Conservation (phyloP, 2,113 vertebrate species). For the Stictonetta naevosa region DNA sequence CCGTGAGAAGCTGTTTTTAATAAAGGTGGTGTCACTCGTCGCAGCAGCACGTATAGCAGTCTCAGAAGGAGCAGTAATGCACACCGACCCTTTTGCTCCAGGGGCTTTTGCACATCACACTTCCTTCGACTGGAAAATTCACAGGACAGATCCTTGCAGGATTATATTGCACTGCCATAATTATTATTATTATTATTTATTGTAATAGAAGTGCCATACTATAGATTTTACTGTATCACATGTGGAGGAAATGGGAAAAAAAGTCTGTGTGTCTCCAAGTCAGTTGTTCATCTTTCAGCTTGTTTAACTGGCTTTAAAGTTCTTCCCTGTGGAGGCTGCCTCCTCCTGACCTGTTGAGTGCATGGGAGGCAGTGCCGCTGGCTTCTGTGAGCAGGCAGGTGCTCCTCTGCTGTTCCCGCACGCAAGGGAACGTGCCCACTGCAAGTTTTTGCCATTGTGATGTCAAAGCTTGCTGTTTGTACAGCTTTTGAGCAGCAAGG, state of each 20-base stretch:
- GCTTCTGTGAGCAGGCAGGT: not conserved
- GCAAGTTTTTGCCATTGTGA: not conserved
- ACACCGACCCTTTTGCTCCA: rapidly evolving
- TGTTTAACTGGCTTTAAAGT: rapidly evolving
- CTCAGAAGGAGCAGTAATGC: not conserved
- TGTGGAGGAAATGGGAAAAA: not conserved
- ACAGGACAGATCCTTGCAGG: not conserved
- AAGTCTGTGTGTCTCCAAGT: not conserved
- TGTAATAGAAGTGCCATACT: not conserved
- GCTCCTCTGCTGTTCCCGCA: rapidly evolving
- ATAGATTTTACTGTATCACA: rapidly evolving
- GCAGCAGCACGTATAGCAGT: rapidly evolving
- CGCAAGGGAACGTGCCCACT: rapidly evolving
- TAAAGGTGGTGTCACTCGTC: not conserved
- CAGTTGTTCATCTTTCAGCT: not conserved
- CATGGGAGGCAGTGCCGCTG: rapidly evolving
- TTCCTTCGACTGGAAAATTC: not conserved
- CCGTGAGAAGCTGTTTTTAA: not conserved
- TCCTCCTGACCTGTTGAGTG: not conserved
- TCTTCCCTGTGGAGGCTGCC: rapidly evolving
- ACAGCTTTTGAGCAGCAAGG: not conserved
- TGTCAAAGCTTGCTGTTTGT: not conserved
- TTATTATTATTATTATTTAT: not conserved
- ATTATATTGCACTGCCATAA: rapidly evolving
- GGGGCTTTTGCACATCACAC: rapidly evolving